These are phyloP conservation scores for Pterocles orientalis DNA, from an alignment of 2,113 vertebrate species.

Conservation along the genomic window DNA sequence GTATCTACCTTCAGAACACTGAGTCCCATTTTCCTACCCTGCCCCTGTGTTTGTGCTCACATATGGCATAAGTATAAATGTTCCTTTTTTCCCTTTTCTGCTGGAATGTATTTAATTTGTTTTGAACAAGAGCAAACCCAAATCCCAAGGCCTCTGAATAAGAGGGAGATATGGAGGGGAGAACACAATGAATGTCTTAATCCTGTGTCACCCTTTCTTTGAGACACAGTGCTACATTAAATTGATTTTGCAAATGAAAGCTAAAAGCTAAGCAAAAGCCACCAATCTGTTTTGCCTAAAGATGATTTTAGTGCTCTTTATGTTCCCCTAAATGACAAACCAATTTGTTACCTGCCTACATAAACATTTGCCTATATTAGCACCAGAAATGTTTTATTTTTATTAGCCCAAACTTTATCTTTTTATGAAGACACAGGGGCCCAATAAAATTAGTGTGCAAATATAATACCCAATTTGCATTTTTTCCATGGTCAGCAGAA, in stretches of 20 bases:
- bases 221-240: constrained; percentile 71
- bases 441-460: constrained; percentile 82
- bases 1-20: not conserved
- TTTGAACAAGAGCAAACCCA: constrained; percentile 45
- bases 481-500: constrained; percentile 92
- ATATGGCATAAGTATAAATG: not conserved
- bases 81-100: not conserved
- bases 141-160: constrained; percentile 37
- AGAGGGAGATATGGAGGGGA: not conserved
- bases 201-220: constrained; percentile 72
- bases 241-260: constrained; percentile 82
- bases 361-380: constrained; percentile 82
- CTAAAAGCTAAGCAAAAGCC: constrained; percentile 80
- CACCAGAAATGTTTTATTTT: constrained; percentile 84
- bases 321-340: constrained; percentile 81
- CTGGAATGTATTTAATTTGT: constrained; percentile 57
- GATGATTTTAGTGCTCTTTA: constrained; percentile 82
- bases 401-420: constrained; percentile 81
- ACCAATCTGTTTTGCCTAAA: constrained; percentile 78
- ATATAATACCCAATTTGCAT: constrained; percentile 90
- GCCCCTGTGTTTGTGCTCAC: not conserved
- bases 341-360: constrained; percentile 83
- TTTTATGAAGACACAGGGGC: constrained; percentile 79
- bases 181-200: constrained; percentile 45
- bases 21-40: not conserved